A percentile compares a stretch with the other conserved stretches of the same genome.
Evolutionary conservation across 2,888 invertebrate species (phyloP).

Genomic region (Eucera pruinosa): DNA sequence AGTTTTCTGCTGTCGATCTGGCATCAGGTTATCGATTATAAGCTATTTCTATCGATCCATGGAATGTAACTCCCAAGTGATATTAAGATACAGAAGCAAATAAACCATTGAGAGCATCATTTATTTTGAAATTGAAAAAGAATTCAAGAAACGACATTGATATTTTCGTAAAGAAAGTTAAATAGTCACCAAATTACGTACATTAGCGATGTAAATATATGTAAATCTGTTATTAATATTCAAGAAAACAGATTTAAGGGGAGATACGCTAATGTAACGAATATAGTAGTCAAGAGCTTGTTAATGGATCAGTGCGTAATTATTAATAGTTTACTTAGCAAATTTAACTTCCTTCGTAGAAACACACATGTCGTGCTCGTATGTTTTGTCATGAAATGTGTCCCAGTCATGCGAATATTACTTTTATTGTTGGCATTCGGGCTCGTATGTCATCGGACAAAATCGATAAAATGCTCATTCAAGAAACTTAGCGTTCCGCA

Average conservation of each 20-base stretch:
- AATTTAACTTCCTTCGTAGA: slow-evolving; percentile 27
- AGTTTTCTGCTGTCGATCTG: slow-evolving; percentile 9
- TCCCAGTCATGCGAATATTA: slow-evolving; percentile 55
- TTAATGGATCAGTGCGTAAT: slow-evolving; percentile 13
- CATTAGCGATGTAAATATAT: background rate
- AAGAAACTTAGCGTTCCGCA: slow-evolving; percentile 28
- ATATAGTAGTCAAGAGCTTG: background rate
- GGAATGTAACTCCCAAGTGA: background rate
- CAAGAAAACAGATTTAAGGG: background rate
- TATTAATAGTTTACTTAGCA: slow-evolving; percentile 24
- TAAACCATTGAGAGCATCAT: background rate
- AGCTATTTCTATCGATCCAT: slow-evolving; percentile 6
- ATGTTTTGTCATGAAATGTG: slow-evolving; percentile 17
- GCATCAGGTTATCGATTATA: slow-evolving; percentile 23
- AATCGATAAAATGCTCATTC: slow-evolving; percentile 46
- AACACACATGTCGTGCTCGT: slow-evolving; percentile 20
- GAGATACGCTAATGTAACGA: background rate
- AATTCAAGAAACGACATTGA: background rate
- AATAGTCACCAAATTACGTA: too few relatives aligned
- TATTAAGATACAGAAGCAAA: too few relatives aligned
- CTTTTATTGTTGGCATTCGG: slow-evolving; percentile 50
- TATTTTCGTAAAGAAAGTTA: background rate
- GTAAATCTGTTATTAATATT: background rate
- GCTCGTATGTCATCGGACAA: slow-evolving; percentile 20
- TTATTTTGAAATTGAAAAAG: background rate